Evolutionary conservation across 2,888 invertebrate species (phyloP), one percentile per base, ranked within the genome.

Genomic region (Dermolepida albohirtum): DNA sequence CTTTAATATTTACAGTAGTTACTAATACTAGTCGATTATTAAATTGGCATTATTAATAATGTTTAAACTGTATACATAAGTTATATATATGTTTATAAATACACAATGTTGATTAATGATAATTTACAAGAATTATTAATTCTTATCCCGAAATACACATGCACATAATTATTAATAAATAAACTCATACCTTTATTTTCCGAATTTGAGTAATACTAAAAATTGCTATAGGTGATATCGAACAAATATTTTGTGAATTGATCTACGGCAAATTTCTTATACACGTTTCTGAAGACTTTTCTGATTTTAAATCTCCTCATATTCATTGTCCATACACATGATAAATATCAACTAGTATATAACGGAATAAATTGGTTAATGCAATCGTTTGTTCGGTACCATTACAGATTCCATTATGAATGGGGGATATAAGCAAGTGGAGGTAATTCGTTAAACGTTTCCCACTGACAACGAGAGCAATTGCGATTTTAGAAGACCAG

Each of bases 261-360:
- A 41, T 71, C 71, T 10, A 59, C 52, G 17, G 54, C 41, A 51
- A 73, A 73, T 43, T 50, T 67, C 16, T 57, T 65, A 22, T 66
- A 68, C 17, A 73, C 66, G 43, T 64, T 69, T n/a, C 67, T 70
- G 16, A 71, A 52, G 29, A 66, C 63, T 55, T 67, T 73, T 27
- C 54, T 52, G 7, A 73, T 47, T 49, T 66, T 52, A 47, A 69
- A 59, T 63, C 67, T 72, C 55, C 66, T 71, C 71, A 71, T 71
- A 11, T 66, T 49, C 41, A 44, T 44, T 43, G 8, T 27, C 10
- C 22, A 57, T 43, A 27, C 57, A 27, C 57, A 27, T 27, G 34
- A 43, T 12, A 57, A 43, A 10, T 10, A 43, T n/a, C 27, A 44
- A 14, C 44, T 43, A n/a, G 57, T 43, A 57, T 39, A 41, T 44